Conservation (phyloP, 2,888 invertebrate genomes). For the Drosophila siamana region DNA sequence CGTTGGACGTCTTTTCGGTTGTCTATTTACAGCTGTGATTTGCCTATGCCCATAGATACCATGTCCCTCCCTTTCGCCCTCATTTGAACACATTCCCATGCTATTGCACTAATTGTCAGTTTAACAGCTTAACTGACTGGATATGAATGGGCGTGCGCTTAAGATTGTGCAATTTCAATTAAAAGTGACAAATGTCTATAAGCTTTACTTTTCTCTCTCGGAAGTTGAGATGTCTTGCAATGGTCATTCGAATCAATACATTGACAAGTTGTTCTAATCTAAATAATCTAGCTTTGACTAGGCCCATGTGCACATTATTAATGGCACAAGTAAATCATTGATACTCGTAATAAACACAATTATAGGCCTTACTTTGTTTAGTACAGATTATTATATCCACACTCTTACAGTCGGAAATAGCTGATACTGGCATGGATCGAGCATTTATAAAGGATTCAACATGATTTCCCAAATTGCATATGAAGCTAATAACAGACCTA, state of each 20-base stretch:
- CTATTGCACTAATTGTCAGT: slow-evolving; percentile 74
- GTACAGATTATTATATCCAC: no score
- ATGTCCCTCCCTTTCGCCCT: background rate
- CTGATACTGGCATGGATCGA: no score
- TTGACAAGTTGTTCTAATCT: no score
- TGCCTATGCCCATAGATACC: slow-evolving; percentile 45
- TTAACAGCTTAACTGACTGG: slow-evolving; percentile 68
- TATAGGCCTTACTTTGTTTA: no score
- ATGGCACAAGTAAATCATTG: no score
- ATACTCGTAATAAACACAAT: no score
- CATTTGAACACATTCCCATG: background rate
- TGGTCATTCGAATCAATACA: background rate
- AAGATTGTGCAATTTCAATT: slow-evolving; percentile 76
- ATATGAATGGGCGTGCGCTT: slow-evolving; percentile 39
- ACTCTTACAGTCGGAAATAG: no score
- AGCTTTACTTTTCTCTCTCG: background rate
- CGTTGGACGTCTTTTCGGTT: slow-evolving; percentile 74
- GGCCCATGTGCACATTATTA: no score
- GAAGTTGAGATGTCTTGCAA: background rate
- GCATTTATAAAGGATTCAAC: no score
- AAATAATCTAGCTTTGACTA: no score
- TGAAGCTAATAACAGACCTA: no score
- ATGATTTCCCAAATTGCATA: no score
- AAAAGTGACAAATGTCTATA: slow-evolving; percentile 32
- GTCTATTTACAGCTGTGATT: slow-evolving; percentile 78